Conservation (phyloP, 2,797 vertebrate genomes). For the Chlorospingus semifuscus region DNA sequence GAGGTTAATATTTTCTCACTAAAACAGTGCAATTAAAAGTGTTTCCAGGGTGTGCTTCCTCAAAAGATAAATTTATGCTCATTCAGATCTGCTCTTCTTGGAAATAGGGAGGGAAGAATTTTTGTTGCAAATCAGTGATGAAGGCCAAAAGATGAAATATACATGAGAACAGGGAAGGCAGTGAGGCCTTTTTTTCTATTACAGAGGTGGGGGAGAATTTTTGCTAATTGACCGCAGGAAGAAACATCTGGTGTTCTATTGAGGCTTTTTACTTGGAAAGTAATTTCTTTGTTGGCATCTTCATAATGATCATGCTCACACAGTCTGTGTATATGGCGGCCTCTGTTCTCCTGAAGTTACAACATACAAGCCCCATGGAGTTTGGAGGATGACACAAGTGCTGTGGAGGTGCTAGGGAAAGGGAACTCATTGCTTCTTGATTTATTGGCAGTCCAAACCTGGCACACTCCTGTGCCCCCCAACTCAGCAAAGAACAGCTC, state of each 20-base stretch:
- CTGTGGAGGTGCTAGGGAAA: neutral
- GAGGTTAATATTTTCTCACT: neutral
- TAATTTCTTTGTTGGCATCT: neutral
- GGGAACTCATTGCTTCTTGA: neutral
- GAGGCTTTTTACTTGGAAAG: neutral
- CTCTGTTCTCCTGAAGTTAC: neutral
- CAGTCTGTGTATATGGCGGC: neutral
- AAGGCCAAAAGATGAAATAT: neutral
- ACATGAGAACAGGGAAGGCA: neutral
- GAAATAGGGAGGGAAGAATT: neutral
- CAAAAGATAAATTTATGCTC: neutral
- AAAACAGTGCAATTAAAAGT: neutral
- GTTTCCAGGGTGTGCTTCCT: neutral
- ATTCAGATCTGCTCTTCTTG: neutral
- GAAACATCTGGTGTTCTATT: neutral
- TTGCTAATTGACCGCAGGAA: neutral
- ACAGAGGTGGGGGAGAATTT: neutral
- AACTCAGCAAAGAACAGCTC: neutral
- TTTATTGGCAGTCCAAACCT: neutral
- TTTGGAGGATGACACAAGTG: neutral
- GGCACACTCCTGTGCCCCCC: neutral
- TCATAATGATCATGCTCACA: neutral
- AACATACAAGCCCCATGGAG: fast-evolving
- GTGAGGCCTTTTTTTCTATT: neutral
- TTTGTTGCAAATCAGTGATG: neutral